Percentiles rank a stretch among this genome's conserved stretches.
Conservation (phyloP, 1,140 invertebrate genomes). For the Drosophila asahinai region DNA sequence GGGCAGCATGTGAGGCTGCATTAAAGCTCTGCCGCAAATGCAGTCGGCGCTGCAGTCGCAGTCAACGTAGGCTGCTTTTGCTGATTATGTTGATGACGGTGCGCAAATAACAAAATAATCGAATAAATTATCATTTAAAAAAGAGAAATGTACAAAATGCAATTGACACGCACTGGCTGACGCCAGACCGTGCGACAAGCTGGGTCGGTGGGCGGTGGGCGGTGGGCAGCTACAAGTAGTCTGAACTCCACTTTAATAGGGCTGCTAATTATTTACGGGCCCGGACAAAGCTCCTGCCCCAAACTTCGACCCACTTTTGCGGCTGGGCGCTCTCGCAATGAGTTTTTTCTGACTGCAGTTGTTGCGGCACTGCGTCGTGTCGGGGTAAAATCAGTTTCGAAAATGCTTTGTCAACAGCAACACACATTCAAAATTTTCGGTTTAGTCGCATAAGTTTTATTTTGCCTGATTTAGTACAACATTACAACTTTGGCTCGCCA, state of each 20-base stretch:
- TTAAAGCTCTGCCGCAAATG: conserved; percentile 24
- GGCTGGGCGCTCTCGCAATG: conserved; percentile 58
- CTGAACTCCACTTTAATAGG: conserved; percentile 55
- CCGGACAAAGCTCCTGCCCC: conserved; percentile 11
- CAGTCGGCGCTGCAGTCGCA: conserved; percentile 12
- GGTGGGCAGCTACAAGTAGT: conserved; percentile 1
- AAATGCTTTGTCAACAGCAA: conserved; percentile 84
- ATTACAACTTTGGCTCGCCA: conserved; percentile 62
- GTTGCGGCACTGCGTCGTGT: conserved; percentile 40
- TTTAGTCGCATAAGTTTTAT: conserved; percentile 82
- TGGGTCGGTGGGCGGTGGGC: conserved; percentile 5
- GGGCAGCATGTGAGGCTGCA: not conserved
- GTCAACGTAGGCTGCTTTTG: conserved; percentile 20
- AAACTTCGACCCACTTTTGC: conserved; percentile 48
- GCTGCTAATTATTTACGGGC: conserved; percentile 75
- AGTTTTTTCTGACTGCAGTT: conserved; percentile 61
- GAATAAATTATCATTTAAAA: conserved; percentile 65
- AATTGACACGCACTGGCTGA: conserved; percentile 54
- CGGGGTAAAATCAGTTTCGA: conserved; percentile 78
- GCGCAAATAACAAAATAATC: conserved; percentile 75
- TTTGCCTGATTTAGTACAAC: conserved; percentile 64
- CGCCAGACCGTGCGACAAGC: not conserved
- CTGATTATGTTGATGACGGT: conserved; percentile 72
- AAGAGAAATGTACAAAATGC: conserved; percentile 48
- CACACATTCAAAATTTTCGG: conserved; percentile 82